Base-by-base conservation (phyloP, 1,140 invertebrate genomes). In the Lysiphlebus fabarum region DNA sequence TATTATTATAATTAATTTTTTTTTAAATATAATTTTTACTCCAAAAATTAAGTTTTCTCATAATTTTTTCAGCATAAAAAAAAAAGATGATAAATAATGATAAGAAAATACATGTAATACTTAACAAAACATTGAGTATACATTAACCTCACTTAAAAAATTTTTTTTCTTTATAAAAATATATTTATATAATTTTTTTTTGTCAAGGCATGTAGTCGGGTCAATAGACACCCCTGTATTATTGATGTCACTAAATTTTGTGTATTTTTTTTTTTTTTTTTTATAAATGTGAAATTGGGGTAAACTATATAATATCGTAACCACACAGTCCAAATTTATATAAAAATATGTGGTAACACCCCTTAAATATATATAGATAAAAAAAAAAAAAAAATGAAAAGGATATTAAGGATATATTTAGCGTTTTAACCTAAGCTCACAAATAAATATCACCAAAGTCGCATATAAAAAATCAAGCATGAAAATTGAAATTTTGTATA, bases 321-420 rank as follows among this genome's bases (percentile, higher is more conserved):
- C 51, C 58, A 55, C 50, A 26, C 34, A 53, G 10, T 12, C 44
- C 33, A 50, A n/a, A n/a, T n/a, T n/a, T n/a, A n/a, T 34, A 50
- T n/a, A 36, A 48, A 33, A 48, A 48, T 48, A 47, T 7, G 12
- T 14, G 37, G 12, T 4, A 38, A 17, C 17, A 44, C 36, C 34
- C 44, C 54, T 44, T 6, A n/a, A n/a, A n/a, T n/a, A n/a, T n/a
- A 36, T 50, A 36, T 6, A n/a, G 34, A 45, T 45, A 17, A 9
- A 59, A 26, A 63, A n/a, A n/a, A n/a, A n/a, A n/a, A n/a, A n/a
- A 45, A 62, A 58, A 62, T 65, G 55, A 49, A 47, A 61, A 44
- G 48, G 49, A 64, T 66, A 72, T 71, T 73, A 75, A 75, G 64
- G 64, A 72, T 59, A 70, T 75, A 72, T 78, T 77, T 77, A 77